Evolutionary conservation across 2,888 invertebrate species (phyloP).

Genomic region (Agrotis segetum): DNA sequence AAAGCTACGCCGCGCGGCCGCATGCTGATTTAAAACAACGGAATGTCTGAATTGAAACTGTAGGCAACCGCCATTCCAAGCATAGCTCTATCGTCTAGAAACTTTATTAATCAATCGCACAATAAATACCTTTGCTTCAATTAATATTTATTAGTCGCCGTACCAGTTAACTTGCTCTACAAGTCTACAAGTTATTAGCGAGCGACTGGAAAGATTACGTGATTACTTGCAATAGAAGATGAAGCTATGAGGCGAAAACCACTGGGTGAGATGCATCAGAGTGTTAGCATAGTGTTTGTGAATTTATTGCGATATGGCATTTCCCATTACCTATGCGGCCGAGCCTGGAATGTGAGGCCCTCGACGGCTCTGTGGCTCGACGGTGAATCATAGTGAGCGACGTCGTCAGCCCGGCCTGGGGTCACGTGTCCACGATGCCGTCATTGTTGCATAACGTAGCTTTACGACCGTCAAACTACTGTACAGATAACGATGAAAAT

Average conservation of each 20-base stretch:
- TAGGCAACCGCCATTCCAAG: constrained; percentile 55
- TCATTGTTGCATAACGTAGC: constrained; percentile 78
- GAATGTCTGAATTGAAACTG: constrained; percentile 74
- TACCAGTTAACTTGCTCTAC: constrained; percentile 42
- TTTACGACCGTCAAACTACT: constrained; percentile 52
- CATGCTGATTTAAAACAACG: constrained; percentile 78
- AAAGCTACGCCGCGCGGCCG: constrained; percentile 78
- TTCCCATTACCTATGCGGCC: constrained; percentile 86
- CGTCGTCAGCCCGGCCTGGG: constrained; percentile 71
- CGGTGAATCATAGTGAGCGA: constrained; percentile 82
- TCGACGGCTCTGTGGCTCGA: constrained; percentile 60
- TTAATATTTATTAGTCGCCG: constrained; percentile 52
- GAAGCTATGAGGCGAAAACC: constrained; percentile 67
- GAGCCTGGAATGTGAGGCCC: constrained; percentile 80
- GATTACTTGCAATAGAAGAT: constrained; percentile 41
- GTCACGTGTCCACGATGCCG: constrained; percentile 82
- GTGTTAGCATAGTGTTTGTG: constrained; percentile 75
- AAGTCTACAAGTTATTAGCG: constrained; percentile 52
- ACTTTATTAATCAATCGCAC: constrained; percentile 55
- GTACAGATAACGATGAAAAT: constrained; percentile 50
- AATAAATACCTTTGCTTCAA: constrained; percentile 55
- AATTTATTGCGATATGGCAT: constrained; percentile 84
- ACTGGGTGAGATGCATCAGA: constrained; percentile 66
- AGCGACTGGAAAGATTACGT: constrained; percentile 35
- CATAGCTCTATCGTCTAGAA: constrained; percentile 50